Conservation (phyloP, 2,888 invertebrate species). For the Macrosoma leucophasiata region DNA sequence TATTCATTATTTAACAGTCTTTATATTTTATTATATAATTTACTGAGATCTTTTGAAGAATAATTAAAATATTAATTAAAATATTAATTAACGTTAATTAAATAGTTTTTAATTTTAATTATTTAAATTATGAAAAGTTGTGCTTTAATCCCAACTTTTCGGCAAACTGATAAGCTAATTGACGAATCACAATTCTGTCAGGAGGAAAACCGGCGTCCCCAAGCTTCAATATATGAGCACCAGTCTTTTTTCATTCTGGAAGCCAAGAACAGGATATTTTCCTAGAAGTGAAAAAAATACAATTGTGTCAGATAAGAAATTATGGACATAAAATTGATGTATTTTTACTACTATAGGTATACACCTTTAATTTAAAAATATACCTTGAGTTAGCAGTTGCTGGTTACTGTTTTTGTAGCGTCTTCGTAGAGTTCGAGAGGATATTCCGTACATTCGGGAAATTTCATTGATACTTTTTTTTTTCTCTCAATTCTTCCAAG, state of each 20-base stretch:
- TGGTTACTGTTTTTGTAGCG: conserved; percentile 23
- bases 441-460: conserved; percentile 22
- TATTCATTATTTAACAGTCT: too few relatives aligned
- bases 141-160: conserved; percentile 1
- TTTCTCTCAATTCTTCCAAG: conserved; percentile 20
- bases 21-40: too few relatives aligned
- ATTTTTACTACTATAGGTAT: too few relatives aligned
- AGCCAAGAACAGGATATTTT: conserved; percentile 15
- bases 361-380: too few relatives aligned
- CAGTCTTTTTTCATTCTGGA: conserved; percentile 19
- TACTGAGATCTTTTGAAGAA: too few relatives aligned
- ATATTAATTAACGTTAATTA: too few relatives aligned
- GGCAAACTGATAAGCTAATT: conserved; percentile 29
- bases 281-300: conserved; percentile 8
- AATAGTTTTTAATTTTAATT: conserved; percentile 1
- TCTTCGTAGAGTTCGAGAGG: conserved; percentile 25
- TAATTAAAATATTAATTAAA: too few relatives aligned
- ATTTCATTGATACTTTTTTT: conserved; percentile 25
- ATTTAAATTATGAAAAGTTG: conserved; percentile 2
- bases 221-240: conserved; percentile 21
- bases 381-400: conserved; percentile 19
- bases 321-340: conserved; percentile 18
- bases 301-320: conserved; percentile 12
- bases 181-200: conserved; percentile 21
- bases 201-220: conserved; percentile 21